Evolutionary conservation across 2,113 vertebrate genomes (phyloP), one percentile per base, ranked within the genome.

Genomic region (Myotis brandtii): DNA sequence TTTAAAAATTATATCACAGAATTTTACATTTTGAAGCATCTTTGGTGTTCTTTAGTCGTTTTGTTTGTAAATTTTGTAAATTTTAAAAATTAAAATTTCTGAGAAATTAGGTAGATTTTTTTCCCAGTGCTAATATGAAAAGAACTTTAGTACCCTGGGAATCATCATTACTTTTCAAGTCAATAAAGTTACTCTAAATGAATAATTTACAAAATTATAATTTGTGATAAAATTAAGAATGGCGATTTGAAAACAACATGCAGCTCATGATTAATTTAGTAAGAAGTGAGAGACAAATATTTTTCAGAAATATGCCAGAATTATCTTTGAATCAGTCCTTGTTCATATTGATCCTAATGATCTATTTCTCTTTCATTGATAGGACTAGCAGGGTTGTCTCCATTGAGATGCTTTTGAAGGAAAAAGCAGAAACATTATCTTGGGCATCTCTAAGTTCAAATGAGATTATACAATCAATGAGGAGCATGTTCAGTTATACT

Each of bases 231-330:
- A 77, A 82, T 89, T 52, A 25, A 81, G 67, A 70, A 43, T 62
- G 18, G 4, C 4, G 54, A 30, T 52, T 81, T 94, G 64, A 90
- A 46, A 12, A 70, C 6, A 85, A 81, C 14, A 87, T 23, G 11
- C 5, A 72, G 88, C 12, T 89, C 40, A 77, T 86, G 21, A 88
- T 75, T 93, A 93, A 85, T 86, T 83, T 94, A 93, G 6, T 32
- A 1, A 30, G 20, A 89, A 43, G 4, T 67, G 34, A 89, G 5
- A 46, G n/a, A 20, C 16, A 92, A 37, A 84, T 21, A 34, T 75
- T 82, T 82, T 82, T 86, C 43, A 50, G 50, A 80, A 56, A 37
- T 17, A 72, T 32, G 2, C 8, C 12, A 48, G 7, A 30, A 46
- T 37, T 84, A 20, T 54, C 6, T 88, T 25, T 73, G 46, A 83